A percentile compares a stretch with the other conserved stretches of the same genome.
Conservation (phyloP, 2,113 vertebrate species). For the Manacus vitellinus region DNA sequence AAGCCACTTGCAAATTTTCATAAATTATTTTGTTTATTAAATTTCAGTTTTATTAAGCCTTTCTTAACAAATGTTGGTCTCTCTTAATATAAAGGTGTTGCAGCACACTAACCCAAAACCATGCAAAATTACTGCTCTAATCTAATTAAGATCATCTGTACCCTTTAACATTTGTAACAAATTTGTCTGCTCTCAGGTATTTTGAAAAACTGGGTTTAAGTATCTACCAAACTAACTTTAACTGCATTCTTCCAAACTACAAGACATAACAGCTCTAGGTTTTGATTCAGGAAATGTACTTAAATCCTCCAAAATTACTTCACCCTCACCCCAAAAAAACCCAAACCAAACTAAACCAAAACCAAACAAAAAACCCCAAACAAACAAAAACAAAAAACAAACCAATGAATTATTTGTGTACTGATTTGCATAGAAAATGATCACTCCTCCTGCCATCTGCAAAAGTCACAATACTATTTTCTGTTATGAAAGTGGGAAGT, state of each 20-base stretch:
- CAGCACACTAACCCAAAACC: neutral
- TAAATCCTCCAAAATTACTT: neutral
- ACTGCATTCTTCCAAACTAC: neutral
- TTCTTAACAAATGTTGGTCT: neutral
- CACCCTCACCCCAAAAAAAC: too few species aligned
- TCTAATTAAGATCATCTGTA: neutral
- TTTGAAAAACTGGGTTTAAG: neutral
- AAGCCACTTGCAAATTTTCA: neutral
- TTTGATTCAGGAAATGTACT: neutral
- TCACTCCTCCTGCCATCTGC: neutral
- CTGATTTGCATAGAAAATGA: neutral
- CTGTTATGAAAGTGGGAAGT: neutral
- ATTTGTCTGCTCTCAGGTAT: neutral
- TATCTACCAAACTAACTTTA: neutral
- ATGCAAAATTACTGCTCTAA: neutral
- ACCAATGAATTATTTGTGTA: neutral
- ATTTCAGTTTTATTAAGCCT: neutral
- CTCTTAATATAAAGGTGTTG: neutral
- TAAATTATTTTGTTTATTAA: neutral
- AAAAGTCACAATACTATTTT: neutral
- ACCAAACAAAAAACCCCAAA: too few species aligned
- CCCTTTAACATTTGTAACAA: neutral
- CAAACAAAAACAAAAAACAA: neutral
- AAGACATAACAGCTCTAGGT: neutral
- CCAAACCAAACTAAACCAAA: too few species aligned